Evolutionary conservation across 1,140 invertebrate genomes (phyloP).

Genomic region (Neodiprion lecontei): DNA sequence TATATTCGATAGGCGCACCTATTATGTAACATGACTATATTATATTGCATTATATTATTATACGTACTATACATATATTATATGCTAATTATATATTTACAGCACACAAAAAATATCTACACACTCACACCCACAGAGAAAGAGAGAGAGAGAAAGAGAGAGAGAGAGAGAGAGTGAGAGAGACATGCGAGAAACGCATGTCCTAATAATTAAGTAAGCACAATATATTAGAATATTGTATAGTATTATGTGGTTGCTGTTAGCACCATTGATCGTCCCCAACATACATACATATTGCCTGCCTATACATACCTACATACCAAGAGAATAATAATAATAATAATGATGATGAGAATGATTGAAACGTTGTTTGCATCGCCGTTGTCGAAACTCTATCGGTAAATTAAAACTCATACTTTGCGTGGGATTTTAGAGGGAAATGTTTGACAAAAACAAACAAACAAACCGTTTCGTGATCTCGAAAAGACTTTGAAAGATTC

Average conservation of each 20-base stretch:
- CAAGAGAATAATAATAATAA: background rate
- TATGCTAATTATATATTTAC: too few species aligned
- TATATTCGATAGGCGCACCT: too few species aligned
- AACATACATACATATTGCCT: slow-evolving; percentile 43
- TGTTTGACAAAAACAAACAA: too few species aligned
- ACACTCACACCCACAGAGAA: slow-evolving; percentile 9
- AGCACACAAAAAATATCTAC: background rate
- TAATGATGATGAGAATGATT: background rate
- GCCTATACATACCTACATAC: slow-evolving; percentile 32
- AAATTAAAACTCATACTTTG: too few species aligned
- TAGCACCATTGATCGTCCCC: slow-evolving; percentile 42
- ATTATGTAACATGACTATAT: too few species aligned
- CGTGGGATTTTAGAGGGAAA: too few species aligned
- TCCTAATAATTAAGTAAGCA: slow-evolving; percentile 17
- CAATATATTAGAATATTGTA: slow-evolving; percentile 19
- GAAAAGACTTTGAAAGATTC: too few species aligned
- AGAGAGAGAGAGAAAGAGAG: slow-evolving; percentile 22
- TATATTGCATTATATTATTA: too few species aligned
- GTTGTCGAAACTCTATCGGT: too few species aligned
- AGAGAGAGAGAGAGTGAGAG: slow-evolving; percentile 25
- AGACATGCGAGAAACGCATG: background rate
- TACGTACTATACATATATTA: too few species aligned
- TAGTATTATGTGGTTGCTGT: slow-evolving; percentile 35
- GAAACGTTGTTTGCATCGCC: background rate
- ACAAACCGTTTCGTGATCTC: too few species aligned